Percentiles rank a stretch among this genome's conserved stretches.
These are phyloP conservation scores for Neostethus bicornis DNA, from an alignment of 2,797 vertebrate species.

Conservation along the genomic window DNA sequence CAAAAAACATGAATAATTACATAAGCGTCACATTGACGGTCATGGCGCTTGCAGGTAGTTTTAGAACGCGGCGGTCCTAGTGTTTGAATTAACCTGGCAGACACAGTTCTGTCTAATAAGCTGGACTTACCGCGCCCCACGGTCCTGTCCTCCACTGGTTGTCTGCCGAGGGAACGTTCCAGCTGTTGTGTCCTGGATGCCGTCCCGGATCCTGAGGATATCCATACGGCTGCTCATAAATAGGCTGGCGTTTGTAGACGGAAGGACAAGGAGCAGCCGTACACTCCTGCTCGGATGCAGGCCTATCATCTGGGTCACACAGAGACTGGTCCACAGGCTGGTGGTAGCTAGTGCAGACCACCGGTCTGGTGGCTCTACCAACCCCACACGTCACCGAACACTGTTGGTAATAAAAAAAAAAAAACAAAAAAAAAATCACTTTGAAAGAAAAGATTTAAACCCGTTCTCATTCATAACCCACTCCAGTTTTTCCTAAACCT, in stretches of 20 bases:
- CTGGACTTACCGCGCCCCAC: slow-evolving; percentile 93
- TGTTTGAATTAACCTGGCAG: too few relatives aligned
- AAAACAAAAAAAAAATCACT: too few relatives aligned
- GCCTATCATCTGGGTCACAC: slow-evolving; percentile 86
- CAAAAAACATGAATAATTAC: too few relatives aligned
- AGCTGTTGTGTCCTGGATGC: slow-evolving; percentile 81
- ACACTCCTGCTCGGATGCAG: slow-evolving; percentile 85
- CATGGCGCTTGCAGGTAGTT: too few relatives aligned
- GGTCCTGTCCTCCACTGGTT: slow-evolving; percentile 97
- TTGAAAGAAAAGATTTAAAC: too few relatives aligned
- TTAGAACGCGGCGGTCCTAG: too few relatives aligned
- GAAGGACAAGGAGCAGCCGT: slow-evolving; percentile 81
- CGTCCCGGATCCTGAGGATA: slow-evolving; percentile 79
- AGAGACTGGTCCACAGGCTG: slow-evolving; percentile 86
- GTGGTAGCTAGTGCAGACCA: slow-evolving; percentile 89
- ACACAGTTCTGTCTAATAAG: too few relatives aligned
- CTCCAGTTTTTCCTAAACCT: background rate
- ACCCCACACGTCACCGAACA: slow-evolving; percentile 90
- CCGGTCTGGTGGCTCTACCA: slow-evolving; percentile 85
- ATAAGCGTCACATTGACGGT: too few relatives aligned
- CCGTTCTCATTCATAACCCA: too few relatives aligned
- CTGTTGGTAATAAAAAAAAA: slow-evolving; percentile 60
- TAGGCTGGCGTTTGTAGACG: slow-evolving; percentile 73
- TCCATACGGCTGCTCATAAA: slow-evolving; percentile 80
- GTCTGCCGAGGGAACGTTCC: slow-evolving; percentile 80